Evolutionary conservation across 1,140 invertebrate species (phyloP).

Genomic region (silkworm (Bombyx mori)): ASM3026992v2 NC_085111.1:2669501-2670000

Average conservation of each 20-base stretch:
- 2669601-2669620: no score
- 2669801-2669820: slow-evolving; percentile 26
- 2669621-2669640: no score
- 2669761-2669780: slow-evolving; percentile 7
- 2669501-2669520: no score
- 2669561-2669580: background rate
- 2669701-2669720: background rate
- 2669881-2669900: background rate
- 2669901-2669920: background rate
- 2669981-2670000: slow-evolving; percentile 26
- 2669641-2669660: no score
- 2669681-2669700: no score
- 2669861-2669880: slow-evolving; percentile 12
- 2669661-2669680: no score
- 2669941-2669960: slow-evolving; percentile 20
- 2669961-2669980: slow-evolving; percentile 12
- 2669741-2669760: background rate
- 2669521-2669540: no score
- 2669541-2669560: background rate
- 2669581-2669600: background rate
- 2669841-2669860: slow-evolving; percentile 28
- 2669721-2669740: background rate
- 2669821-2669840: slow-evolving; percentile 32
- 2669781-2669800: slow-evolving; percentile 28
- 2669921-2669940: slow-evolving; percentile 8